A percentile compares a stretch with the other conserved stretches of the same genome.
phyloP scores from a whole-genome alignment of 2,113 vertebrate species.

The Gadus macrocephalus region DNA sequence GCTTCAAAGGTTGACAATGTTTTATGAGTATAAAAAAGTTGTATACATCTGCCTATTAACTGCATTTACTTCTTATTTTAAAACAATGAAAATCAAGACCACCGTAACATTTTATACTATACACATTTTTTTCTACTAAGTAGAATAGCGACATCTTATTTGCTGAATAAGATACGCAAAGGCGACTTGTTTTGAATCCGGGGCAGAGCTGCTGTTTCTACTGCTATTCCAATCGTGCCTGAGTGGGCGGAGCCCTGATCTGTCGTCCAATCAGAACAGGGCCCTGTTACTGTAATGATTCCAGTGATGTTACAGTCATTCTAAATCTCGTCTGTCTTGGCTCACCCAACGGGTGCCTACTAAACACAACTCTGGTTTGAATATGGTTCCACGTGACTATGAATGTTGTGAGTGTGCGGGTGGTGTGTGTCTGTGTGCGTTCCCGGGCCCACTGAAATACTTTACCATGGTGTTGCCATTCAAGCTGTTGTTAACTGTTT shows the following conservation, averaged over 20 bases:
- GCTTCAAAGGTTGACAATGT: slow-evolving; percentile 67
- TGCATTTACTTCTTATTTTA: slow-evolving; percentile 67
- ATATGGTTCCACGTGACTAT: background rate
- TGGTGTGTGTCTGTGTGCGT: background rate
- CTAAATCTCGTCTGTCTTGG: background rate
- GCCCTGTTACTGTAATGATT: background rate
- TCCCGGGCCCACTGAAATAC: background rate
- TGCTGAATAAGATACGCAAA: slow-evolving; percentile 45
- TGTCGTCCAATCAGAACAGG: background rate
- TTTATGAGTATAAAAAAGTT: slow-evolving; percentile 79
- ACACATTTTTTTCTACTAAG: slow-evolving; percentile 81
- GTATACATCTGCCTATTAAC: slow-evolving; percentile 83
- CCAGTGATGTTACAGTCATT: background rate
- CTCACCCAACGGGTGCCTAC: background rate
- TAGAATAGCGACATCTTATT: slow-evolving; percentile 73
- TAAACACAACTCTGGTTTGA: background rate
- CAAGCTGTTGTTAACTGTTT: slow-evolving; percentile 23
- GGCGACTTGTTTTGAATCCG: slow-evolving; percentile 26
- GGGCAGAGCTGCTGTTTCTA: slow-evolving; percentile 37
- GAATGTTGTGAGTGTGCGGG: background rate
- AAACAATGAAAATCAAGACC: slow-evolving; percentile 60
- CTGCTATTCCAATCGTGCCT: slow-evolving; percentile 29
- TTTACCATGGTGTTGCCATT: slow-evolving; percentile 3
- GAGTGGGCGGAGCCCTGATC: slow-evolving; percentile 10
- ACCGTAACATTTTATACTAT: slow-evolving; percentile 67